A percentile compares a stretch with the other conserved stretches of the same genome.
phyloP scores from a whole-genome alignment of 2,888 invertebrate species.

The Schrankia costaestrigalis region DNA sequence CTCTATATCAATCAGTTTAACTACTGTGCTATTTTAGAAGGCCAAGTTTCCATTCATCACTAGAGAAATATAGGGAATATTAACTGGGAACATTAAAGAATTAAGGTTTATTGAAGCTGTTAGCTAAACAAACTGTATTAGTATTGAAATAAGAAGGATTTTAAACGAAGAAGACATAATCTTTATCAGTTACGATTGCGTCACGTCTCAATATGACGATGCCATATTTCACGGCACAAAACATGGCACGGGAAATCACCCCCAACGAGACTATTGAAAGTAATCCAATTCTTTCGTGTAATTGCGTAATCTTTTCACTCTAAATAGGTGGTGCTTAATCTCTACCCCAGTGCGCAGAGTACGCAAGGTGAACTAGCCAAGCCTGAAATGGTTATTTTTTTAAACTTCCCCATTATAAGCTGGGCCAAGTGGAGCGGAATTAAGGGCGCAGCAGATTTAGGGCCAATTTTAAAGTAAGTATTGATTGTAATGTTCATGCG shows the following conservation, averaged over 20 bases:
- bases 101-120: too few species aligned
- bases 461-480: constrained; percentile 55
- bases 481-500: constrained; percentile 60
- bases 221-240: constrained; percentile 11
- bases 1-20: too few species aligned
- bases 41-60: too few species aligned
- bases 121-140: too few species aligned
- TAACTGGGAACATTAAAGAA: too few species aligned
- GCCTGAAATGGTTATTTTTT: constrained; percentile 72
- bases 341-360: constrained; percentile 25
- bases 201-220: constrained; percentile 3
- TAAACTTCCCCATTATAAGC: constrained; percentile 53
- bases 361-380: constrained; percentile 60
- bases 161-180: too few species aligned
- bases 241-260: constrained; percentile 22
- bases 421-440: constrained; percentile 42
- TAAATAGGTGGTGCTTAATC: constrained; percentile 58
- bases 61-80: too few species aligned
- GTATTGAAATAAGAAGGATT: too few species aligned
- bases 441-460: constrained; percentile 58
- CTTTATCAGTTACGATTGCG: too few species aligned
- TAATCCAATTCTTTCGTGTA: constrained; percentile 61
- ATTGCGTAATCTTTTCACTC: constrained; percentile 68
- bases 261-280: constrained; percentile 34
- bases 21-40: too few species aligned